phyloP scores from a whole-genome alignment of 1,140 invertebrate genomes.

The Copidosoma floridanum region DNA sequence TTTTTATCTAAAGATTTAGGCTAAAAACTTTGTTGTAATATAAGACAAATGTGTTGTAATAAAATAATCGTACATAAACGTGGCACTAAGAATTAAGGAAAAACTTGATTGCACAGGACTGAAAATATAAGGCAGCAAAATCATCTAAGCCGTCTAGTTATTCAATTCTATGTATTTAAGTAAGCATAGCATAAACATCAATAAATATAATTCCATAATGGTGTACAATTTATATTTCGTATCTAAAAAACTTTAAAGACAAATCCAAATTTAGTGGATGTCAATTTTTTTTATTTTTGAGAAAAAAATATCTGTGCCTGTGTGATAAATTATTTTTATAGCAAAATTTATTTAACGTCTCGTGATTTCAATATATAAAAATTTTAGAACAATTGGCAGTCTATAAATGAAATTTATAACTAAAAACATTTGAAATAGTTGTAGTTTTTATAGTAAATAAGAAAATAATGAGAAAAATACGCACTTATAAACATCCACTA shows the following conservation, averaged over 20 bases:
- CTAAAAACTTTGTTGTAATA: constrained; percentile 18
- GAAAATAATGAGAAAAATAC: too few relatives aligned
- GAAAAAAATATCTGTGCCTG: too few relatives aligned
- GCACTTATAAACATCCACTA: too few relatives aligned
- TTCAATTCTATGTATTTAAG: constrained; percentile 7
- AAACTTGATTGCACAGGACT: neutral
- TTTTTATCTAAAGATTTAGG: constrained; percentile 19
- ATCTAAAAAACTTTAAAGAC: constrained; percentile 13
- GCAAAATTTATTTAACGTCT: neutral
- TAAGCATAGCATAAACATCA: constrained; percentile 12
- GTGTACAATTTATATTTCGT: constrained; percentile 22
- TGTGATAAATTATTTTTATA: too few relatives aligned
- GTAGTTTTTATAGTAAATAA: too few relatives aligned
- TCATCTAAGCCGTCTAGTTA: neutral
- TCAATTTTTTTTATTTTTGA: too few relatives aligned
- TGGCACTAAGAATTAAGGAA: constrained; percentile 7
- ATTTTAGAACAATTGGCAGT: neutral
- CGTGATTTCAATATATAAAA: constrained; percentile 16
- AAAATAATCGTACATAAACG: constrained; percentile 7
- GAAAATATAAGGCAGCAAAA: constrained; percentile 3
- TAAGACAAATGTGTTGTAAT: constrained; percentile 12
- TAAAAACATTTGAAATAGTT: too few relatives aligned
- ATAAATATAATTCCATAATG: constrained; percentile 20
- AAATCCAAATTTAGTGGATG: neutral
- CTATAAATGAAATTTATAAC: neutral